These are phyloP conservation scores for Oceanodroma leucorhoa DNA, from an alignment of 2,797 vertebrate species.

Conservation along the genomic window DNA sequence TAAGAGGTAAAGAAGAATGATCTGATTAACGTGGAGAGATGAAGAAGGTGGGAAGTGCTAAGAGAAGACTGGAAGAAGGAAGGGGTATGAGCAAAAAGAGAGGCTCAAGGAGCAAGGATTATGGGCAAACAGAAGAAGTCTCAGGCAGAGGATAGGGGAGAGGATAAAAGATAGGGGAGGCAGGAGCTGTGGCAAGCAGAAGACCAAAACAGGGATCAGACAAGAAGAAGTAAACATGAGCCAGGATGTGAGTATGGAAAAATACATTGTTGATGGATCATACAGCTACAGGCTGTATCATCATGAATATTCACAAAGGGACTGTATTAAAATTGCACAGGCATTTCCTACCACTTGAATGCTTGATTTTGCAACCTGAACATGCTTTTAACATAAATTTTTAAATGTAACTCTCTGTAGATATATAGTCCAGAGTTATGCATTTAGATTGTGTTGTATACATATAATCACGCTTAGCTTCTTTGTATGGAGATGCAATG, in stretches of 20 bases:
- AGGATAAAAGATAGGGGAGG: neutral
- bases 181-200: neutral
- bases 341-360: slow-evolving; percentile 54
- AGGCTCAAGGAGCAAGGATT: neutral
- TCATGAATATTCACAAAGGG: slow-evolving; percentile 47
- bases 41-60: neutral
- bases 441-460: slow-evolving; percentile 31
- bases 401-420: slow-evolving; percentile 36
- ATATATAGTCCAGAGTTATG: slow-evolving; percentile 16
- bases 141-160: neutral
- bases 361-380: slow-evolving; percentile 61
- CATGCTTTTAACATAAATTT: slow-evolving; percentile 29
- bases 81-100: neutral
- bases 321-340: slow-evolving; percentile 15
- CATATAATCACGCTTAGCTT: slow-evolving; percentile 46
- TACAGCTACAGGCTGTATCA: slow-evolving; percentile 36
- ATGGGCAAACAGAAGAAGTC: neutral
- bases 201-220: neutral
- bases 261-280: slow-evolving; percentile 35
- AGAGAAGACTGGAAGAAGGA: neutral
- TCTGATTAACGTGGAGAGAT: neutral
- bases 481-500: slow-evolving; percentile 37
- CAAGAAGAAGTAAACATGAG: slow-evolving; percentile 12
- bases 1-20: neutral
- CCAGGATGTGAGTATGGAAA: slow-evolving; percentile 14